phyloP scores from a whole-genome alignment of 53 echinoderm and acorn worm species.

The Echinometra lucunter region DNA sequence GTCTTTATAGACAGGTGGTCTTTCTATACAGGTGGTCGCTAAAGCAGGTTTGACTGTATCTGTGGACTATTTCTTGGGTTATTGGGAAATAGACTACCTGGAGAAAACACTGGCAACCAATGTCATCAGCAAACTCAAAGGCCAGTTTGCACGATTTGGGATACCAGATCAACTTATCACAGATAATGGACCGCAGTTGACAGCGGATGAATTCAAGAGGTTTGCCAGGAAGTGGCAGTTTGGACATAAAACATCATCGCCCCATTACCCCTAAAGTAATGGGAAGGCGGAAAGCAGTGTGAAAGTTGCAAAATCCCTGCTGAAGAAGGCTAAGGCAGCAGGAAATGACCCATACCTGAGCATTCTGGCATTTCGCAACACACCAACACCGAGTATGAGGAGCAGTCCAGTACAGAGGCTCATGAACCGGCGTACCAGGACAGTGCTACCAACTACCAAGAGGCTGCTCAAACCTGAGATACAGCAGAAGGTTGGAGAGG shows the following conservation, averaged over 20 bases:
- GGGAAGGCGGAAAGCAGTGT: slow-evolving; percentile 71
- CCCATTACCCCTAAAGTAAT: too few relatives aligned
- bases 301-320: slow-evolving; percentile 70
- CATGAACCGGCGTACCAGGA: slow-evolving; percentile 67
- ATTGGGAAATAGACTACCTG: too few relatives aligned
- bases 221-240: too few relatives aligned
- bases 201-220: slow-evolving; percentile 59
- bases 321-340: slow-evolving; percentile 74
- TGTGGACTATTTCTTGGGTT: too few relatives aligned
- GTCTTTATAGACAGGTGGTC: too few relatives aligned
- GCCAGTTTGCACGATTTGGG: slow-evolving; percentile 76
- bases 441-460: slow-evolving; percentile 64
- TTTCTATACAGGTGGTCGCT: too few relatives aligned
- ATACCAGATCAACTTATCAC: slow-evolving; percentile 66
- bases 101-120: too few relatives aligned
- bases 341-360: slow-evolving; percentile 73
- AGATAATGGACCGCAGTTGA: slow-evolving; percentile 79
- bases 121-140: slow-evolving; percentile 78
- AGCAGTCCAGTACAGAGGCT: slow-evolving; percentile 68
- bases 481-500: not conserved
- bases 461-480: slow-evolving; percentile 61
- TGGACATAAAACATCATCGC: too few relatives aligned
- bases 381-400: slow-evolving; percentile 65
- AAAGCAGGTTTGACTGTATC: too few relatives aligned
- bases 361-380: slow-evolving; percentile 73